These are phyloP conservation scores for Tachina fera DNA, from an alignment of 2,888 invertebrate genomes.

Conservation along the genomic window DNA sequence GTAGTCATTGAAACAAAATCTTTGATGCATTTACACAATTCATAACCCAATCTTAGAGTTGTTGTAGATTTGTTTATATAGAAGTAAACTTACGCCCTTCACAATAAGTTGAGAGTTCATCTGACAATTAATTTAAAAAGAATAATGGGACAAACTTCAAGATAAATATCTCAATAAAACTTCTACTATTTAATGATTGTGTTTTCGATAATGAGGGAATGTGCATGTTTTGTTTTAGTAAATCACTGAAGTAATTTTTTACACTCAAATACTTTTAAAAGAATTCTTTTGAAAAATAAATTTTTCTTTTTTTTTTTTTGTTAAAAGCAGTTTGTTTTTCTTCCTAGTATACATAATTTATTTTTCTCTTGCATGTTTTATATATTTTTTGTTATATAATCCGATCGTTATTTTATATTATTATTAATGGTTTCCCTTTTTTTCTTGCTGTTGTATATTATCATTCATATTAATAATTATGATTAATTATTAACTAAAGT, in stretches of 20 bases:
- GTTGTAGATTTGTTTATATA: too few relatives aligned
- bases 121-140: too few relatives aligned
- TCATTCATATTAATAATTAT: constrained; percentile 64
- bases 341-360: constrained; percentile 71
- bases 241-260: background rate
- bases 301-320: constrained; percentile 15
- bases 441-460: constrained; percentile 67
- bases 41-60: too few relatives aligned
- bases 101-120: too few relatives aligned
- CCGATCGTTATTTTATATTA: constrained; percentile 67
- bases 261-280: background rate
- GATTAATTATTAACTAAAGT: constrained; percentile 72
- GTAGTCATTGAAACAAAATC: too few relatives aligned
- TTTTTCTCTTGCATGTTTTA: constrained; percentile 64
- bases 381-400: constrained; percentile 66
- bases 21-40: too few relatives aligned
- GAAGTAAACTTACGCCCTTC: too few relatives aligned
- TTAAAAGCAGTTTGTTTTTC: constrained; percentile 55
- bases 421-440: constrained; percentile 71
- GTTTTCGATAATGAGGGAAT: background rate
- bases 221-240: background rate
- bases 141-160: too few relatives aligned
- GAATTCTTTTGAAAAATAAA: constrained; percentile 12
- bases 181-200: too few relatives aligned
- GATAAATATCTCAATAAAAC: too few relatives aligned